Conservation (phyloP, 2,797 vertebrate genomes). For the Acrocephalus scirpaceus region DNA sequence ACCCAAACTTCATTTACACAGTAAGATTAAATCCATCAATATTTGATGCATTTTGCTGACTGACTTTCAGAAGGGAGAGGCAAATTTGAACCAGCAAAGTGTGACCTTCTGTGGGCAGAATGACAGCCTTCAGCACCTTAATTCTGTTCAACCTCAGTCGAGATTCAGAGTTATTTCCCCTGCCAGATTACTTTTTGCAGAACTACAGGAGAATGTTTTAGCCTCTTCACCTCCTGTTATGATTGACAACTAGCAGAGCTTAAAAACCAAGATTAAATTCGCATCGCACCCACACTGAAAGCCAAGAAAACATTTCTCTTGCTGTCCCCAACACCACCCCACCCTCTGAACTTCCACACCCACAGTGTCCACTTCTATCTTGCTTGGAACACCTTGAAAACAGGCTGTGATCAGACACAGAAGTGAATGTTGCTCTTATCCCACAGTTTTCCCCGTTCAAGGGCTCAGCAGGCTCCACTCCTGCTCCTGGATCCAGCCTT, state of each 20-base stretch:
- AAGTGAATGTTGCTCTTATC: background rate
- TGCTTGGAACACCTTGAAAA: background rate
- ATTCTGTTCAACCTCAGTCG: background rate
- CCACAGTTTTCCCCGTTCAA: background rate
- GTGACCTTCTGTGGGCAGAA: constrained; percentile 19
- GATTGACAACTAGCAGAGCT: constrained; percentile 8
- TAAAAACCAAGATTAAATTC: background rate
- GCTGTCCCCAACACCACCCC: background rate
- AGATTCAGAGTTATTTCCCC: constrained; percentile 23
- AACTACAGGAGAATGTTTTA: background rate
- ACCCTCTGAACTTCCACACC: background rate
- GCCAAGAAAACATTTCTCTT: background rate
- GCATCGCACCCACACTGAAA: background rate
- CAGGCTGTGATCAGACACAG: background rate
- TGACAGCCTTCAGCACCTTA: background rate
- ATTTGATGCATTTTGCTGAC: constrained; percentile 24
- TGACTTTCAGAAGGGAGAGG: background rate
- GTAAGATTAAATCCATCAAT: constrained; percentile 39
- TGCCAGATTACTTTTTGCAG: constrained; percentile 29
- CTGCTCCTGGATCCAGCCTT: background rate
- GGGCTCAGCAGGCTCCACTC: background rate
- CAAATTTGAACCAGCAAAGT: background rate
- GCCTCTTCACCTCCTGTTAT: constrained; percentile 25
- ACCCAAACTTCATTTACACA: constrained; percentile 3
- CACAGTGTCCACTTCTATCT: background rate